Conservation (phyloP, 2,797 vertebrate species). For the Arrhamphus sclerolepis region DNA sequence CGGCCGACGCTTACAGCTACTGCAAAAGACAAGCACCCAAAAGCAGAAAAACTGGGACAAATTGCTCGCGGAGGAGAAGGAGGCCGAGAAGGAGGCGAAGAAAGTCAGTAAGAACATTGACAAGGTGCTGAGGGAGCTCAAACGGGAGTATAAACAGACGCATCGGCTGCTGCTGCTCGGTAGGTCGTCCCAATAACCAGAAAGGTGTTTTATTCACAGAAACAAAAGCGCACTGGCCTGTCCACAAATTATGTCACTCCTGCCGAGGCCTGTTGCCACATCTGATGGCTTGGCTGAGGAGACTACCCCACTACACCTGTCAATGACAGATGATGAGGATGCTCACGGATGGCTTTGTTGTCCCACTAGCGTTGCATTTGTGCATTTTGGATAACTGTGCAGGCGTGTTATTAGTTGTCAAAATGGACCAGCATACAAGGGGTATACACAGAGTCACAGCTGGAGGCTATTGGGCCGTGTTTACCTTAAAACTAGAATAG, state of each 20-base stretch:
- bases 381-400: conserved; percentile 1
- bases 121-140: conserved; percentile 90
- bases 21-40: conserved; percentile 79
- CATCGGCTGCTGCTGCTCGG: conserved; percentile 94
- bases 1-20: conserved; percentile 79
- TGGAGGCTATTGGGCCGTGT: conserved; percentile 2
- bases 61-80: conserved; percentile 90
- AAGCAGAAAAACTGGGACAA: conserved; percentile 90
- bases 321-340: conserved; percentile 48
- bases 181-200: conserved; percentile 71
- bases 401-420: background rate
- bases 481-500: conserved; percentile 17
- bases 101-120: conserved; percentile 94
- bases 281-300: conserved; percentile 57
- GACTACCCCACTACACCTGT: conserved; percentile 3
- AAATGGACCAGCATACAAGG: background rate
- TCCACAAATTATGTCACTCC: conserved; percentile 60
- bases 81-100: conserved; percentile 92
- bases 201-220: conserved; percentile 51
- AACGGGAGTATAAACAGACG: conserved; percentile 93
- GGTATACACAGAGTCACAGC: conserved; percentile 20
- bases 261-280: conserved; percentile 62
- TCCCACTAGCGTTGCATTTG: background rate
- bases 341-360: conserved; percentile 8
- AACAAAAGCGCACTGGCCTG: conserved; percentile 48